Evolutionary conservation across 1,140 invertebrate genomes (phyloP), one percentile per base, ranked within the genome.

Genomic region (Eupristina koningsbergeri): DNA sequence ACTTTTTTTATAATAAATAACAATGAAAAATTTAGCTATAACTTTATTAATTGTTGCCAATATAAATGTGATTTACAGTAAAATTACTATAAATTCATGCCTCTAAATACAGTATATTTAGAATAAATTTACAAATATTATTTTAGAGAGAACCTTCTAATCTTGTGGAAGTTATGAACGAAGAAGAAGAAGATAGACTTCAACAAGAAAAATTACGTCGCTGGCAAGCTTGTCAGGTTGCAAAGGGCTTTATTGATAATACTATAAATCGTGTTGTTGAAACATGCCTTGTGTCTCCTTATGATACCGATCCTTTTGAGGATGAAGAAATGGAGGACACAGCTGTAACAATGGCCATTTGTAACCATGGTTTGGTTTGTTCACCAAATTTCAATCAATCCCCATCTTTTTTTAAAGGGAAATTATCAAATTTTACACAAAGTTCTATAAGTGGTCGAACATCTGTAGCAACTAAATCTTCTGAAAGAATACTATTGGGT

Each of bases 201-300:
- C 85, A 85, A 15, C 86, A 88, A 9, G 89, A 91, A 63, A 90
- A 91, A 69, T 86, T 93, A 0, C 88, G 85, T 8, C 91, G 93
- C 87, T 96, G 95, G 95, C 95, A 96, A 88, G 94, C 94, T 26
- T 94, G 93, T 91, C 95, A 96, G 92, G 93, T 95, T 83, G 94
- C 94, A 3, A 95, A 94, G 90, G 94, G 95, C 76, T 95, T 94
- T 90, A 93, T 96, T 53, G 95, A 96, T 86, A 96, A 96, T 90
- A 94, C 94, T 29, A 95, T 96, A 81, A 96, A 96, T 86, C 93
- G 93, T 86, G 93, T 95, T 34, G 87, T 96, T 67, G 95, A 96
- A 88, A 93, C 93, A 61, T 95, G 94, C 92, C 93, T 93, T 75
- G 88, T 93, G 41, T 91, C 90, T 69, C 93, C 94, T 19, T 87